Evolutionary conservation across 2,797 vertebrate genomes (phyloP), one percentile per base, ranked within the genome.

Genomic region (Sebastes matsubarae): DNA sequence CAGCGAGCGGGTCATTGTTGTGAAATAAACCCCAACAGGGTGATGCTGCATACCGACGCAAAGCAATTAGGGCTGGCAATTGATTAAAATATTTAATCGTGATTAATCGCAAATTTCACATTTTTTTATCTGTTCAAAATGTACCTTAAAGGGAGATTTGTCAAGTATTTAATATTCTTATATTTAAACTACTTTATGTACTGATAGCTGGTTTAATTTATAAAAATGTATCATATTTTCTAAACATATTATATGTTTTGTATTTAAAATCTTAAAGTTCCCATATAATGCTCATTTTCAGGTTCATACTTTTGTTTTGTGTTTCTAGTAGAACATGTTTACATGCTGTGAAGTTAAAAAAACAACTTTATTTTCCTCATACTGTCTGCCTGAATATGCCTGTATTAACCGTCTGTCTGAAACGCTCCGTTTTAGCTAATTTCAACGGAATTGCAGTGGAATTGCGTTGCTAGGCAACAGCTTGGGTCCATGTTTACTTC

Each of bases 21-120:
- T 50, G 42, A 50, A 50, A 50, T 50, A 50, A 50, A 50, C 42
- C 42, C 42, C 42, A 46, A 46, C 42, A 46, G 42, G 42, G 16
- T 0, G 42, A 46, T 46, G 42, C 16, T 0, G 16, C 42, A 46
- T 0, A 0, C 42, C 7, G 16, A 50, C 6, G 42, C 16, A 8
- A 50, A 50, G 16, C 16, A 50, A 50, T 50, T 46, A 50, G 42
- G 32, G 42, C 42, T 50, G 42, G 1, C 18, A 50, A 50, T 50
- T 50, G 42, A 50, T 50, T 50, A 8, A 50, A 50, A 50, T 50
- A 20, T 50, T 50, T 50, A 50, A 50, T 50, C 18, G 18, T 0
- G 42, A 50, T 1, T 50, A 50, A 50, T 50, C 42, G 0, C 16
- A 50, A 52, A 52, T 52, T n/a, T 52, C 46, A 52, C 0, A 52